phyloP scores from a whole-genome alignment of 2,888 invertebrate genomes.

The Leptinotarsa juncta region DNA sequence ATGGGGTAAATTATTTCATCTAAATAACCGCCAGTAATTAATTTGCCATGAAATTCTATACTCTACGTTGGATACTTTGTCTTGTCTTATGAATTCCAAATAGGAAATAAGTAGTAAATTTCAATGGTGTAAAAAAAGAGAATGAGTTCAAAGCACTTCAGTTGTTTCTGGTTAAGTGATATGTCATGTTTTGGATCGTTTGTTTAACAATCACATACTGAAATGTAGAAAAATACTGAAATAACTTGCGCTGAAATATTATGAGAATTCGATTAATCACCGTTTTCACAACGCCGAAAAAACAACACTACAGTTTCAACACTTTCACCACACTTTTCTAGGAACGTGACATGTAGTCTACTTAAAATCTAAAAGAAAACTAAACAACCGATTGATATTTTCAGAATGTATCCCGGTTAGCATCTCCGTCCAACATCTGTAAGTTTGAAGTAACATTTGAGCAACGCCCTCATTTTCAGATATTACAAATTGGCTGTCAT shows the following conservation, averaged over 20 bases:
- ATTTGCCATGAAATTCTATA: too few relatives aligned
- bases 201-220: background rate
- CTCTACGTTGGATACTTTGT: too few relatives aligned
- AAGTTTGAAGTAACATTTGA: slow-evolving; percentile 21
- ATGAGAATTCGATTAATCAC: background rate
- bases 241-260: background rate
- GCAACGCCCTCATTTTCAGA: slow-evolving; percentile 35
- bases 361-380: slow-evolving; percentile 41
- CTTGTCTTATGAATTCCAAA: too few relatives aligned
- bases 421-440: slow-evolving; percentile 40
- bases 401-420: slow-evolving; percentile 33
- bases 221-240: background rate
- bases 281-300: slow-evolving; percentile 1
- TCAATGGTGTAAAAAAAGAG: too few relatives aligned
- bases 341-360: slow-evolving; percentile 35
- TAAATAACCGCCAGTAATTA: too few relatives aligned
- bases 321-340: background rate
- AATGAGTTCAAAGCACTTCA: too few relatives aligned
- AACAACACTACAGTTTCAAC: slow-evolving; percentile 3
- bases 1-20: too few relatives aligned
- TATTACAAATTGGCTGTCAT: slow-evolving; percentile 41
- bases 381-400: slow-evolving; percentile 39
- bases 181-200: background rate
- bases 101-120: too few relatives aligned
- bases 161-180: background rate